These are phyloP conservation scores for Thalassophryne amazonica DNA, from an alignment of 2,797 vertebrate genomes.

Conservation along the genomic window DNA sequence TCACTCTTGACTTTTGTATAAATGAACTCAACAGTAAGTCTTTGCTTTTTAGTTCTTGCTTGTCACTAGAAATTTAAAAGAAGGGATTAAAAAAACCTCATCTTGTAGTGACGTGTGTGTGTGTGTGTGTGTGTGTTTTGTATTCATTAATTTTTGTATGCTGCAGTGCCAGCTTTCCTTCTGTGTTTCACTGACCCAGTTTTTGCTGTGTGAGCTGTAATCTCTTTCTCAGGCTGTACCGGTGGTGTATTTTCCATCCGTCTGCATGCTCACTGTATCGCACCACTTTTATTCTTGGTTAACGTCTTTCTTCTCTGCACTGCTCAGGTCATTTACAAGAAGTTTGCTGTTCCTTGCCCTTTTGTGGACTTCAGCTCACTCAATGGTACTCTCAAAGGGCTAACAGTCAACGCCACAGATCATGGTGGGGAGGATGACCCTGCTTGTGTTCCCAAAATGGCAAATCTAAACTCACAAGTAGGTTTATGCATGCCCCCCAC, in stretches of 20 bases:
- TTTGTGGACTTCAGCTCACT: conserved; percentile 66
- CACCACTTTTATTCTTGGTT: conserved; percentile 7
- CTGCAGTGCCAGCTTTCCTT: conserved; percentile 63
- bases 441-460: conserved; percentile 83
- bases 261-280: conserved; percentile 12
- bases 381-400: conserved; percentile 45
- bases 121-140: too few species aligned
- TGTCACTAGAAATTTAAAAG: conserved; percentile 6
- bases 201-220: conserved; percentile 60
- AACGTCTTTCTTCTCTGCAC: conserved; percentile 18
- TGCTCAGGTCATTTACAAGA: conserved; percentile 95
- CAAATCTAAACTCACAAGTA: conserved; percentile 94
- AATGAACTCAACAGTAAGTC: not conserved
- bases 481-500: conserved; percentile 28
- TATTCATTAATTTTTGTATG: conserved; percentile 72
- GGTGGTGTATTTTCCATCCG: conserved; percentile 17
- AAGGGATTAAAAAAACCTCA: too few species aligned
- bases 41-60: conserved; percentile 2
- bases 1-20: not conserved
- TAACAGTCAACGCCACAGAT: conserved; percentile 69
- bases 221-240: conserved; percentile 11
- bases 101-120: too few species aligned
- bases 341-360: conserved; percentile 89
- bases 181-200: conserved; percentile 71
- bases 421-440: conserved; percentile 60